phyloP scores from a whole-genome alignment of 2,797 vertebrate genomes.

The Otolemur crassicaudatus region DNA sequence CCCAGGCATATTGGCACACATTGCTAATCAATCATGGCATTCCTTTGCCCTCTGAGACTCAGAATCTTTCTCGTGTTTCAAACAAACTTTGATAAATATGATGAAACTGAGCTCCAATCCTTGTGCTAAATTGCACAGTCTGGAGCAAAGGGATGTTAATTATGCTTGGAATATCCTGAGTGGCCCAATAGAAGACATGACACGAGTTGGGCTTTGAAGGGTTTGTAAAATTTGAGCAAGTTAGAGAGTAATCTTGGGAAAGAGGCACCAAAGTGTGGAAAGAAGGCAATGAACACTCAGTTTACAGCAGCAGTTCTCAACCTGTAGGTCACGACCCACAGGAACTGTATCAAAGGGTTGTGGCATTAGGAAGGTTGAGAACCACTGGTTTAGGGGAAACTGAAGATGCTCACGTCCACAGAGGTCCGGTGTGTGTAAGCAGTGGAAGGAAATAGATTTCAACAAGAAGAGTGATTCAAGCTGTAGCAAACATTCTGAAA shows the following conservation, averaged over 20 bases:
- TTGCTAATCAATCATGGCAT: not conserved
- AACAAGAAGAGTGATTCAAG: not conserved
- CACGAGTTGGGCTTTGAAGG: not conserved
- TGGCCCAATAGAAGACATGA: not conserved
- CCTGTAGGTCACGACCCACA: no score
- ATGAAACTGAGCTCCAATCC: not conserved
- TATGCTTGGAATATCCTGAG: not conserved
- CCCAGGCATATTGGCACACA: not conserved
- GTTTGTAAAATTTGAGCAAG: not conserved
- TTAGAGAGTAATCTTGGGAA: not conserved
- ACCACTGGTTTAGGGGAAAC: not conserved
- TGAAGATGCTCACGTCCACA: not conserved
- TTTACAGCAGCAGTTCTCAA: no score
- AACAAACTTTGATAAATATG: not conserved
- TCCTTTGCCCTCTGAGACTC: not conserved
- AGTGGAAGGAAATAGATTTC: not conserved
- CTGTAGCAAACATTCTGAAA: not conserved
- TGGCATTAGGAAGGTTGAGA: no score
- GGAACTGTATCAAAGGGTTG: no score
- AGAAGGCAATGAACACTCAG: not conserved
- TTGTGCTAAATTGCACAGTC: not conserved
- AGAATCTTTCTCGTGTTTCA: slow-evolving; percentile 3
- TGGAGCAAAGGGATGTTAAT: not conserved
- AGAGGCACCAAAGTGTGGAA: not conserved
- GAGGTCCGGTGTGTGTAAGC: not conserved